Evolutionary conservation across 2,888 invertebrate genomes (phyloP).

Genomic region (Platynereis dumerilii): DNA sequence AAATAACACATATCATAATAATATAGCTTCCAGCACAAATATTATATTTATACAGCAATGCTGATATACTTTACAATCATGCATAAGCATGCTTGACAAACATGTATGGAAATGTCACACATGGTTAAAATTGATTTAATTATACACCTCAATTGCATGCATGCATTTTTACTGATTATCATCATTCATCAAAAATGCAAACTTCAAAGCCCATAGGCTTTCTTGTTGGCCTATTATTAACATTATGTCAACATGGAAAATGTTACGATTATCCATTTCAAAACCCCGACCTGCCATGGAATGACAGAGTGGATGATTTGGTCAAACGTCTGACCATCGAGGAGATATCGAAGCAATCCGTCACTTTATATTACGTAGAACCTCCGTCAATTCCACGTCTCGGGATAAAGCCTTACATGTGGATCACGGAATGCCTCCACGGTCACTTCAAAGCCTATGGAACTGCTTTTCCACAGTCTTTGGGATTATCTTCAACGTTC

Average conservation of each 20-base stretch:
- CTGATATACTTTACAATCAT: too few relatives aligned
- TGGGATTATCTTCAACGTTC: slow-evolving; percentile 16
- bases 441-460: slow-evolving; percentile 51
- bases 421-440: slow-evolving; percentile 57
- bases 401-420: slow-evolving; percentile 53
- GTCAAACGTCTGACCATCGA: slow-evolving; percentile 49
- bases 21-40: too few relatives aligned
- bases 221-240: too few relatives aligned
- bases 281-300: slow-evolving; percentile 51
- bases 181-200: too few relatives aligned
- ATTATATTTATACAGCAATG: too few relatives aligned
- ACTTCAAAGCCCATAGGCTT: too few relatives aligned
- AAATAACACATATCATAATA: too few relatives aligned
- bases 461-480: slow-evolving; percentile 44
- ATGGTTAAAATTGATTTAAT: too few relatives aligned
- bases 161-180: too few relatives aligned
- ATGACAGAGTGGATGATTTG: slow-evolving; percentile 51
- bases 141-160: too few relatives aligned
- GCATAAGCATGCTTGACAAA: too few relatives aligned
- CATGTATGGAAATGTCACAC: too few relatives aligned
- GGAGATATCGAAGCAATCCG: slow-evolving; percentile 39
- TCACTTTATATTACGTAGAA: slow-evolving; percentile 27
- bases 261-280: slow-evolving; percentile 44
- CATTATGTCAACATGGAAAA: not conserved
- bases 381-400: slow-evolving; percentile 49